These are phyloP conservation scores for Sebastes iracundus DNA, from an alignment of 2,797 vertebrate genomes.

Conservation along the genomic window DNA sequence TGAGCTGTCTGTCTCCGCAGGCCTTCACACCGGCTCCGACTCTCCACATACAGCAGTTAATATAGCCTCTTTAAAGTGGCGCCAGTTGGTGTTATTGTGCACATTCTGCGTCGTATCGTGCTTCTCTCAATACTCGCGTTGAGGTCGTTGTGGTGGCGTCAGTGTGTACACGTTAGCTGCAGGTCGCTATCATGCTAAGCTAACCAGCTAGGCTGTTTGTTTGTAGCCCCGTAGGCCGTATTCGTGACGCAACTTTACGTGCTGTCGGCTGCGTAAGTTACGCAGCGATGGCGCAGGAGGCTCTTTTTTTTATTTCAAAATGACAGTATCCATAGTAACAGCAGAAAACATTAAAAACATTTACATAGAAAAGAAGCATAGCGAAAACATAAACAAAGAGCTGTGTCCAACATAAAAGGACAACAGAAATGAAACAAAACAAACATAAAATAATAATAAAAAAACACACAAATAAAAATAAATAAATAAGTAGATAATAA, in stretches of 20 bases:
- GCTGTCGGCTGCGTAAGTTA: constrained; percentile 69
- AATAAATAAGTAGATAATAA: too few relatives aligned
- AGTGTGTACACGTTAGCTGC: constrained; percentile 58
- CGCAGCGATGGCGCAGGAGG: constrained; percentile 65
- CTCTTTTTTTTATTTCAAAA: too few relatives aligned
- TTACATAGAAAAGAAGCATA: too few relatives aligned
- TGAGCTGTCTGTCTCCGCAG: constrained; percentile 72
- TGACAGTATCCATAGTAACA: too few relatives aligned
- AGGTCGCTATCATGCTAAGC: constrained; percentile 64
- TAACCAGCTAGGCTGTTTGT: constrained; percentile 76
- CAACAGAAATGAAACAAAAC: too few relatives aligned
- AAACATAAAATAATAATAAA: too few relatives aligned
- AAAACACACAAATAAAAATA: too few relatives aligned
- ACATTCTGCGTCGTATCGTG: not conserved
- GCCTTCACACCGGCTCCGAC: constrained; percentile 74
- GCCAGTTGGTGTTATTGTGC: constrained; percentile 2
- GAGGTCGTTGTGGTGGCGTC: constrained; percentile 40
- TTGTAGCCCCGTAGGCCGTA: constrained; percentile 82
- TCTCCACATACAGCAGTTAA: constrained; percentile 31
- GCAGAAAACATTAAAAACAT: too few relatives aligned
- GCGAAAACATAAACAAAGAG: too few relatives aligned
- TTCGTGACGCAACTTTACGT: constrained; percentile 83
- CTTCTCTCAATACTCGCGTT: not conserved
- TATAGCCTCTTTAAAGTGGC: not conserved
- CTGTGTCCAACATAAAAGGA: too few relatives aligned